Conservation (phyloP, 2,888 invertebrate species). For the Oscheius sp. region DNA sequence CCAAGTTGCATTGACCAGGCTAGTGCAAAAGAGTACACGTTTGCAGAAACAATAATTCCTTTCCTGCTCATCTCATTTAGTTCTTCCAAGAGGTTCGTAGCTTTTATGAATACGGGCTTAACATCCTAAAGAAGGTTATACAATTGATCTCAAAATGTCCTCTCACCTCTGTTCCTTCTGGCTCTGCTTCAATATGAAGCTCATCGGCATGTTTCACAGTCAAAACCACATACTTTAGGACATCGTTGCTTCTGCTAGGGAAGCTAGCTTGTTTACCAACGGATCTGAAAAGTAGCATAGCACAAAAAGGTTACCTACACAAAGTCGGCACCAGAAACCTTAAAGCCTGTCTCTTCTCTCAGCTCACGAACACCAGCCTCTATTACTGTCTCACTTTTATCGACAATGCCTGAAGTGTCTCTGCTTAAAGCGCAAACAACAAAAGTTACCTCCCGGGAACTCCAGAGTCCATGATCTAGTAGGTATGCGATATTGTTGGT, state of each 20-base stretch:
- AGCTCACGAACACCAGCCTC: conserved; percentile 28
- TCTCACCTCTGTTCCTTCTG: conserved; percentile 24
- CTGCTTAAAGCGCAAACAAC: not conserved
- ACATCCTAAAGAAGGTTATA: conserved; percentile 15
- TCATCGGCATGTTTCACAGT: conserved; percentile 18
- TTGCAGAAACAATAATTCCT: conserved; percentile 11
- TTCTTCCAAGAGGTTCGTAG: conserved; percentile 8
- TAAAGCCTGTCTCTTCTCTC: conserved; percentile 23
- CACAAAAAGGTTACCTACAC: not conserved
- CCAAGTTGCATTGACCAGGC: conserved; percentile 31
- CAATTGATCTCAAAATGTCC: not conserved
- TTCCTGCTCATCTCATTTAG: conserved; percentile 3
- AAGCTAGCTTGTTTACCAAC: conserved; percentile 30
- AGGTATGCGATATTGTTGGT: conserved; percentile 20
- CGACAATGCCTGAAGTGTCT: conserved; percentile 10
- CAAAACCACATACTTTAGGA: conserved; percentile 26
- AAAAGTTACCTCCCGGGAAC: conserved; percentile 20
- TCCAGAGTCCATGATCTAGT: conserved; percentile 32
- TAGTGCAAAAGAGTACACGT: conserved; percentile 29
- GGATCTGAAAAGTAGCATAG: not conserved
- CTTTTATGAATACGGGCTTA: conserved; percentile 14
- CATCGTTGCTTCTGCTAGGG: conserved; percentile 25
- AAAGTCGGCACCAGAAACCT: not conserved
- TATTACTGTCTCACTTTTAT: conserved; percentile 15
- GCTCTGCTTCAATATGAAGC: not conserved